Evolutionary conservation across 2,113 vertebrate species (phyloP).

Genomic region (Anoplopoma fimbria): DNA sequence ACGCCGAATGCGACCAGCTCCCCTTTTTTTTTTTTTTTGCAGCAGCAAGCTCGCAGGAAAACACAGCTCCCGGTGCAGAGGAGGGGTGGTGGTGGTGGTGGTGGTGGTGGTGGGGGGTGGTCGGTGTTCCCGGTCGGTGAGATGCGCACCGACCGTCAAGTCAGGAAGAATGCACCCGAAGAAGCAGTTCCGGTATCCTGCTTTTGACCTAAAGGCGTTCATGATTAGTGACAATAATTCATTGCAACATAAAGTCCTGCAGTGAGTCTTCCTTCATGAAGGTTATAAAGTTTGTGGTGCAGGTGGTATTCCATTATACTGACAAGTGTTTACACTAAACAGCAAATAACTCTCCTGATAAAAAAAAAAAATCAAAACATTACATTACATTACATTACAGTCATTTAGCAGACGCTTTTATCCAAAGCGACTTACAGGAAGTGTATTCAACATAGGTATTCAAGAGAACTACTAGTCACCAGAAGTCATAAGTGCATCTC

Average conservation of each 20-base stretch:
- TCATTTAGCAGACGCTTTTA: too few species aligned
- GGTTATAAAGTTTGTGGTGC: background rate
- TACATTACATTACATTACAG: too few species aligned
- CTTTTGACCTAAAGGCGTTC: slow-evolving; percentile 21
- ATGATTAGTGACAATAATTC: background rate
- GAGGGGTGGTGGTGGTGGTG: slow-evolving; percentile 13
- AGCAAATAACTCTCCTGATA: background rate
- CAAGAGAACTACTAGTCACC: too few species aligned
- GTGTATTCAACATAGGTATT: too few species aligned
- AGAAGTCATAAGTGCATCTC: too few species aligned
- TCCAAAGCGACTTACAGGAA: too few species aligned
- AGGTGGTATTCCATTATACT: background rate
- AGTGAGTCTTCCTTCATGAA: too few species aligned
- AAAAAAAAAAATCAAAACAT: too few species aligned
- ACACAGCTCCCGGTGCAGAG: slow-evolving; percentile 63
- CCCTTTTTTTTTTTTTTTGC: too few species aligned
- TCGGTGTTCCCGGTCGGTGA: slow-evolving; percentile 73
- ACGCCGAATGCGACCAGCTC: slow-evolving; percentile 36
- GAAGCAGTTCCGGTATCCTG: slow-evolving; percentile 18
- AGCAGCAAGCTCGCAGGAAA: slow-evolving; percentile 58
- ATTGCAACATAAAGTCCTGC: background rate
- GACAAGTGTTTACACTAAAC: background rate
- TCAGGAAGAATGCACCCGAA: background rate
- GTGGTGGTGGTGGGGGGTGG: slow-evolving; percentile 20
- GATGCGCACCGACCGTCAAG: slow-evolving; percentile 73